phyloP scores from a whole-genome alignment of 2,113 vertebrate species.

The Psittacara wagleri region DNA sequence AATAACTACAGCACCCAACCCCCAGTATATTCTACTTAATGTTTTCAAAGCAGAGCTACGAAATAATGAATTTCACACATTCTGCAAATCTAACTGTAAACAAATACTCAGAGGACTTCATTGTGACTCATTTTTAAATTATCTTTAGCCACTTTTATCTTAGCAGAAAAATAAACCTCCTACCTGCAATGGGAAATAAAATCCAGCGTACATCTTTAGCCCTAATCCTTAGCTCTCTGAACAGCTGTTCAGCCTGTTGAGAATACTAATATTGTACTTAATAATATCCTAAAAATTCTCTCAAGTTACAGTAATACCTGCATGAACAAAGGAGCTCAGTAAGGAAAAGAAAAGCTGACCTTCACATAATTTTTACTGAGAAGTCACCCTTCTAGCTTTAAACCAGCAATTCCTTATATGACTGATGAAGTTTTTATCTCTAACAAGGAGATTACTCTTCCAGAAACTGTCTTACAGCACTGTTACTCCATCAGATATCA shows the following conservation, averaged over 20 bases:
- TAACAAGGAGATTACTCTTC: background rate
- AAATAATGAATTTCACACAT: background rate
- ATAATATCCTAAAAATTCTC: background rate
- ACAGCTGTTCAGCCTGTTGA: conserved; percentile 3
- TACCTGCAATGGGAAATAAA: background rate
- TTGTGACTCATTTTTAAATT: conserved; percentile 1
- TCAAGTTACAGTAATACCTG: background rate
- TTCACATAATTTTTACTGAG: background rate
- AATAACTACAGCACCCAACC: background rate
- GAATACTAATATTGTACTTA: background rate
- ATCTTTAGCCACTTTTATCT: background rate
- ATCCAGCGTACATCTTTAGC: background rate
- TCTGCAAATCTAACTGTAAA: background rate
- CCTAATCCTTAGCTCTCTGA: background rate
- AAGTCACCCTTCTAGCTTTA: background rate
- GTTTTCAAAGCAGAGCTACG: background rate
- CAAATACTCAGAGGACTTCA: background rate
- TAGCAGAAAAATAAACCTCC: background rate
- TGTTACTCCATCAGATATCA: background rate
- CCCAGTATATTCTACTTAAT: background rate
- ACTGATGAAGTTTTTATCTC: background rate
- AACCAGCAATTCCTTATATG: background rate
- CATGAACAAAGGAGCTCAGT: background rate
- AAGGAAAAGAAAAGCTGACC: background rate
- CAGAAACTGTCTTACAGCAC: background rate